A percentile compares a stretch with the other conserved stretches of the same genome.
phyloP scores from a whole-genome alignment of 2,797 vertebrate species.

The Aratinga solstitialis region DNA sequence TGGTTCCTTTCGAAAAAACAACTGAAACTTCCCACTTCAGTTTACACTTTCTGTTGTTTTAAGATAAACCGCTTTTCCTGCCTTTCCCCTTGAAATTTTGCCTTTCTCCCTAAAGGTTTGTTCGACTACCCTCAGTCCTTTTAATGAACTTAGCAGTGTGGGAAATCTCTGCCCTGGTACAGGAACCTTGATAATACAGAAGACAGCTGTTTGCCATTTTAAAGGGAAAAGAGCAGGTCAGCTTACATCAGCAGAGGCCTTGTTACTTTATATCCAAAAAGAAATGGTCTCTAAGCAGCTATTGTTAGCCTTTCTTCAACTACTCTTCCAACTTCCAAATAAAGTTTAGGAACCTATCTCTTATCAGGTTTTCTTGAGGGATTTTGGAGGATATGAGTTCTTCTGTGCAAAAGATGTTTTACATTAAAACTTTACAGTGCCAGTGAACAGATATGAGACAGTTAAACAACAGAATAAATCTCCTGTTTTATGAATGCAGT shows the following conservation, averaged over 20 bases:
- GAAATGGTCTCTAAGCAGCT: background rate
- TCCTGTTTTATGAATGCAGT: background rate
- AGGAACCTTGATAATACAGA: background rate
- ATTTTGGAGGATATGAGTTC: background rate
- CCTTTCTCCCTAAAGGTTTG: background rate
- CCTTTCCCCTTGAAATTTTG: background rate
- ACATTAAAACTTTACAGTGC: background rate
- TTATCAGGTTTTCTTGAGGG: background rate
- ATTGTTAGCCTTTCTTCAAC: background rate
- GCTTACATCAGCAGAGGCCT: background rate
- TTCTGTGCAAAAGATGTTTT: background rate
- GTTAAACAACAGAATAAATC: background rate
- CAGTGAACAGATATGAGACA: background rate
- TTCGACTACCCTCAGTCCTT: background rate
- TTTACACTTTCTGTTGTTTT: background rate
- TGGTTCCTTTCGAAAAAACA: background rate
- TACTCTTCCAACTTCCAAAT: background rate
- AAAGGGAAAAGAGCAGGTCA: background rate
- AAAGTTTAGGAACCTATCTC: background rate
- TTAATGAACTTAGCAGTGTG: background rate
- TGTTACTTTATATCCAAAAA: background rate
- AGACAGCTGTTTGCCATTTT: background rate
- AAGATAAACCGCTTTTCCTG: background rate
- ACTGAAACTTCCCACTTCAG: background rate
- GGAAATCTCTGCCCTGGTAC: background rate